A percentile compares a stretch with the other conserved stretches of the same genome.
Evolutionary conservation across 2,888 invertebrate genomes (phyloP).

Genomic region (Selenia dentaria): DNA sequence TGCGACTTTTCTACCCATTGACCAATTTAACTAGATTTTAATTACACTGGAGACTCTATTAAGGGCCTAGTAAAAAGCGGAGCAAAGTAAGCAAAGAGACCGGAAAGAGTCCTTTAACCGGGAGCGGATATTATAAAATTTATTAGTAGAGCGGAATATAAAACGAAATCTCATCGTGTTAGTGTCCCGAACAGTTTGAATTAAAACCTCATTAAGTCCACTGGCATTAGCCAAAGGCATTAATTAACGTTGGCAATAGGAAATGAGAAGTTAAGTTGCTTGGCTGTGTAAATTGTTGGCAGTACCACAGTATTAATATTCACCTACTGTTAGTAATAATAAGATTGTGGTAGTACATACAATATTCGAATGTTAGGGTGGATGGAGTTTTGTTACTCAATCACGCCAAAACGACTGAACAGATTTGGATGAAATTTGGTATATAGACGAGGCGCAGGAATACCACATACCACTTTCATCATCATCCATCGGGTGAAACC

Average conservation of each 20-base stretch:
- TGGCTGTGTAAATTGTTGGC: neutral
- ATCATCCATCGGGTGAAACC: too few relatives aligned
- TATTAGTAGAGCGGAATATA: constrained; percentile 44
- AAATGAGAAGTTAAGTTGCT: constrained; percentile 5
- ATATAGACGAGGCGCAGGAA: too few relatives aligned
- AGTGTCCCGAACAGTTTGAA: constrained; percentile 34
- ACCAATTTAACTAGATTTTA: constrained; percentile 21
- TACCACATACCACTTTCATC: too few relatives aligned
- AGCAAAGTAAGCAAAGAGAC: constrained; percentile 14
- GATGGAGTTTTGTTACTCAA: too few relatives aligned
- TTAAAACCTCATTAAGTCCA: constrained; percentile 24
- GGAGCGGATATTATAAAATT: constrained; percentile 50
- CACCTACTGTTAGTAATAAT: too few relatives aligned
- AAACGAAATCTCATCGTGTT: constrained; percentile 41
- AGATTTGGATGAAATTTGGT: too few relatives aligned
- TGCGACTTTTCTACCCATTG: too few relatives aligned
- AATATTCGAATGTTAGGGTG: too few relatives aligned
- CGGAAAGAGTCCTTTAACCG: constrained; percentile 33
- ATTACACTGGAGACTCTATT: constrained; percentile 23
- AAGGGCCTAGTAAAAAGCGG: constrained; percentile 4
- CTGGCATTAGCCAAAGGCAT: constrained; percentile 9
- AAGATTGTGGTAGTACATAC: too few relatives aligned
- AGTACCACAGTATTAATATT: too few relatives aligned
- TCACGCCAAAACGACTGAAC: too few relatives aligned
- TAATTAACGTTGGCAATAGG: constrained; percentile 11